A percentile compares a stretch with the other conserved stretches of the same genome.
phyloP scores from a whole-genome alignment of 1,140 invertebrate genomes.

The Hirudo medicinalis region DNA sequence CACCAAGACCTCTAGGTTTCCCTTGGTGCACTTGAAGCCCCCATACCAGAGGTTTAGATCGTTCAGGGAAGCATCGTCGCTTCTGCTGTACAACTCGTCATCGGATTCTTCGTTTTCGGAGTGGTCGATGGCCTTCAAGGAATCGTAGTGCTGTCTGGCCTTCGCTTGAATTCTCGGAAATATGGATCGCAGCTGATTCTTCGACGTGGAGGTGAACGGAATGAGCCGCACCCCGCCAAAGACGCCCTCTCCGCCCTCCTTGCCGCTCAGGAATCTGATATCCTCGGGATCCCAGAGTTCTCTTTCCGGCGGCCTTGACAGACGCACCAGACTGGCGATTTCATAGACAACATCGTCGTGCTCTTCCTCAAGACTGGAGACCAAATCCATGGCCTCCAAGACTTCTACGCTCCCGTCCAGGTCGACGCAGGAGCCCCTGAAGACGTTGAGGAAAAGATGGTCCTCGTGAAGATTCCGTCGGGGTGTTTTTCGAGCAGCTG shows the following conservation, averaged over 20 bases:
- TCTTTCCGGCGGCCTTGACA: neutral
- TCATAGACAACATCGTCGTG: conserved; percentile 3
- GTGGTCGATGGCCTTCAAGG: neutral
- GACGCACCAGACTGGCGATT: neutral
- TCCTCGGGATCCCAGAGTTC: neutral
- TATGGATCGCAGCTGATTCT: neutral
- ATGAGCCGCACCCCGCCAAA: neutral
- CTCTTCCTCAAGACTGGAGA: neutral
- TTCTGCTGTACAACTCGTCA: neutral
- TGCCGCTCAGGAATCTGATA: neutral
- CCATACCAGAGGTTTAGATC: neutral
- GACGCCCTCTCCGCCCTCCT: neutral
- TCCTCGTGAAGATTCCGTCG: neutral
- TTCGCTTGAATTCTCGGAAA: conserved; percentile 5
- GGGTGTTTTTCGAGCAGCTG: neutral
- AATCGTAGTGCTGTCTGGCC: neutral
- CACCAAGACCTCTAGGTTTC: neutral
- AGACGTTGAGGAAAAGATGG: neutral
- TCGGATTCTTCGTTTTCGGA: neutral
- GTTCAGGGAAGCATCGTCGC: neutral
- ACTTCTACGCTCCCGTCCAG: neutral
- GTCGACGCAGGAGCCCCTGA: neutral
- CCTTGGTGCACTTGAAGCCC: neutral
- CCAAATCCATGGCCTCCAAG: neutral
- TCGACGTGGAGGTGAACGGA: neutral